Evolutionary conservation across 1,140 invertebrate genomes (phyloP).

Genomic region (Drosophila ananassae): DNA sequence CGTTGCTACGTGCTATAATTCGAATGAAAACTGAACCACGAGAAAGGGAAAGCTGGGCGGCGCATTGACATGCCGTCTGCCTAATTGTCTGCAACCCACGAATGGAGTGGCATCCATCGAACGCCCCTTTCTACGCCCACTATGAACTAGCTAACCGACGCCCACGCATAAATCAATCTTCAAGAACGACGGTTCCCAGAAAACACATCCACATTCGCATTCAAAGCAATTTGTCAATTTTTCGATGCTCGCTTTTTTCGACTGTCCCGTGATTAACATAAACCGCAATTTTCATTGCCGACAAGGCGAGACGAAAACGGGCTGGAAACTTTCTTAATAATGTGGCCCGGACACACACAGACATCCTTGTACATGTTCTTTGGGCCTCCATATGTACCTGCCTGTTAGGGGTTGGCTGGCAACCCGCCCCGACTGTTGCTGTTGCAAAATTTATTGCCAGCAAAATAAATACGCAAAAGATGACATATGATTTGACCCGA

Average conservation of each 20-base stretch:
- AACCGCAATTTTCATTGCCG: conserved; percentile 67
- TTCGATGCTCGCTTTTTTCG: conserved; percentile 46
- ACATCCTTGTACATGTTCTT: conserved; percentile 29
- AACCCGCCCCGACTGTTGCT: conserved; percentile 36
- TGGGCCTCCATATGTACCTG: conserved; percentile 47
- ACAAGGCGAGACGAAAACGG: conserved; percentile 38
- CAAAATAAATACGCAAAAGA: conserved; percentile 80
- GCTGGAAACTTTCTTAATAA: conserved; percentile 73
- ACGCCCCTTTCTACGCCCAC: not conserved
- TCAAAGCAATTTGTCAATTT: conserved; percentile 73
- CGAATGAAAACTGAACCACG: conserved; percentile 26
- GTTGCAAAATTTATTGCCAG: conserved; percentile 63
- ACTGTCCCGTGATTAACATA: conserved; percentile 72
- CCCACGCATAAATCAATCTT: conserved; percentile 69
- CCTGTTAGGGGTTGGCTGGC: conserved; percentile 10
- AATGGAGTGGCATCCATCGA: not conserved
- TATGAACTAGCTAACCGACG: not conserved
- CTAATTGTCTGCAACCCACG: conserved; percentile 66
- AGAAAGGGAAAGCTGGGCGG: conserved; percentile 38
- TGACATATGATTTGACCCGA: conserved; percentile 79
- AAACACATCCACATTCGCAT: conserved; percentile 31
- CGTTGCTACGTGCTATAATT: conserved; percentile 75
- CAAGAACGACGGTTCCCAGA: conserved; percentile 11
- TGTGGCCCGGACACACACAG: conserved; percentile 38
- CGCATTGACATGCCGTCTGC: conserved; percentile 45